Conservation (phyloP, 2,113 vertebrate genomes). For the Chionodraco myersi region DNA sequence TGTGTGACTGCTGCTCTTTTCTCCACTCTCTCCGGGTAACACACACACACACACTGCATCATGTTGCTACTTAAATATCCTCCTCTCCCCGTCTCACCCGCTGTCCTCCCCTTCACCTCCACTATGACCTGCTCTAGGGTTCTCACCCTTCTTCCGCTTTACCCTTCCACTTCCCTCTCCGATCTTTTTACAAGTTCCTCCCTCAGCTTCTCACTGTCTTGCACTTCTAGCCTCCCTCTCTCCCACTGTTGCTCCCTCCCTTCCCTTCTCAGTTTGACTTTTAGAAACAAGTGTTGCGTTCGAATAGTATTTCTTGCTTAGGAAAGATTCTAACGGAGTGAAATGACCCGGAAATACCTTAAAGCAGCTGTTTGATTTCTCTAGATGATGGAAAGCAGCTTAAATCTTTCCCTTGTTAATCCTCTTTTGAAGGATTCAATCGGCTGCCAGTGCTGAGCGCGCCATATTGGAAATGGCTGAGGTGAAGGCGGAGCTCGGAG, state of each 20-base stretch:
- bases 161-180: slow-evolving; percentile 1
- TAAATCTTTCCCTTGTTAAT: too few relatives aligned
- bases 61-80: slow-evolving; percentile 38
- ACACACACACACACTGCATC: slow-evolving; percentile 9
- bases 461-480: too few relatives aligned
- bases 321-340: too few relatives aligned
- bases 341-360: too few relatives aligned
- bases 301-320: background rate
- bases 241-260: background rate
- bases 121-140: slow-evolving; percentile 26
- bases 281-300: too few relatives aligned
- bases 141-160: slow-evolving; percentile 61
- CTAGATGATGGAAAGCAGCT: too few relatives aligned
- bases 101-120: slow-evolving; percentile 40
- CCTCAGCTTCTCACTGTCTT: slow-evolving; percentile 37
- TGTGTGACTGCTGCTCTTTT: slow-evolving; percentile 55
- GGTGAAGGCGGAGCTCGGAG: too few relatives aligned
- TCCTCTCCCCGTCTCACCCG: slow-evolving; percentile 29
- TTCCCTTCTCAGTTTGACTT: slow-evolving; percentile 14
- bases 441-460: too few relatives aligned
- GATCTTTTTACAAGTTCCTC: slow-evolving; percentile 52
- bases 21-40: slow-evolving; percentile 17
- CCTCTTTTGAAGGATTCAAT: too few relatives aligned
- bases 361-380: too few relatives aligned
- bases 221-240: slow-evolving; percentile 22